Base-by-base conservation (phyloP, 1,140 invertebrate genomes). In the Portunus trituberculatus region DNA sequence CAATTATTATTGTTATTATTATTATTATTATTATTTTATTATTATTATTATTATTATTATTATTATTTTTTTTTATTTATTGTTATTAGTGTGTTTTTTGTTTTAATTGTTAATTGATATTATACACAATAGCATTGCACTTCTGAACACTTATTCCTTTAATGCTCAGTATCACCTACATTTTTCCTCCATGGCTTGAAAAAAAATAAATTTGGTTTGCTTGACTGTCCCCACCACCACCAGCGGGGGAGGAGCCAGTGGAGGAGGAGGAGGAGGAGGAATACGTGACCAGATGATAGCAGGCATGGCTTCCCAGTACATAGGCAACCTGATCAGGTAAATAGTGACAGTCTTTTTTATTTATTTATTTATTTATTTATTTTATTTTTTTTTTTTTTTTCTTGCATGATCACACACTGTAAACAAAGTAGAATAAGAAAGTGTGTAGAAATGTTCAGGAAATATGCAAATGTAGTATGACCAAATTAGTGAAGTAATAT, bases 241-340 rank as follows among this genome's bases (percentile, higher is more conserved):
- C n/a, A 88, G 91, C 76, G 48, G 94, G 12, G 52, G 48, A 82
- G 25, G 52, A 0, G 89, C 89, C 4, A 67, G 91, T 25, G 84
- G 94, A 3, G 94, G 94, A 7, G 90, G 94, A 7, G 83, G 94
- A 46, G 84, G 94, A 45, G 83, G 94, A 0, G 91, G 91, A 7
- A 92, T 95, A 59, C 29, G 91, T 12, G 84, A 92, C 46, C 48
- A 95, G n/a, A 46, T 95, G 32, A 95, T 95, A 0, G 29, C 94
- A 16, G 94, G 94, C 28, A 95, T 95, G 83, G 94, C 94, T 46
- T 92, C 94, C 28, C 94, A 95, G 91, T 95, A 95, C 83, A 88
- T 95, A 16, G 84, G 91, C 31, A 92, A 89, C 29, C 45, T 95
- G 46, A 48, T 95, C 31, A 93, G 94, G 94, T 95, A 52, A 87